Percentiles rank a stretch among this genome's conserved stretches.
phyloP scores from a whole-genome alignment of 2,888 invertebrate species.

The Entomobrya proxima region DNA sequence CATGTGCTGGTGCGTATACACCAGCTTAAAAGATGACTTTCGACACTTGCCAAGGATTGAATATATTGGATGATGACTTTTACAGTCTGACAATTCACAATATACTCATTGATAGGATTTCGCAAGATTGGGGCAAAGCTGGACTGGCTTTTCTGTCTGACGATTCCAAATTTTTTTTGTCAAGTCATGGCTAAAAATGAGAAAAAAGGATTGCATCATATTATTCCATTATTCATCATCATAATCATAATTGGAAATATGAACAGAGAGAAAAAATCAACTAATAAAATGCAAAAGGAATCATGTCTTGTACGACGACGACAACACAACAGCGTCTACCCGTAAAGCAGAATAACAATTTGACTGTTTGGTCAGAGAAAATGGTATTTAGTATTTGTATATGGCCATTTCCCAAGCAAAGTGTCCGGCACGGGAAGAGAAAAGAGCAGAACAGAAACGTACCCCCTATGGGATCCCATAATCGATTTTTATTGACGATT shows the following conservation, averaged over 20 bases:
- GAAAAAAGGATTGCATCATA: conserved; percentile 56
- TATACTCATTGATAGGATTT: conserved; percentile 20
- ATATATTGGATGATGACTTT: not conserved
- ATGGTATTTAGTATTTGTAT: not conserved
- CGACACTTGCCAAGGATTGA: conserved; percentile 17
- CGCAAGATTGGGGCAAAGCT: conserved; percentile 19
- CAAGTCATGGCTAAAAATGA: conserved; percentile 73
- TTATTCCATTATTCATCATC: conserved; percentile 36
- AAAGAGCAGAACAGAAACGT: conserved; percentile 1
- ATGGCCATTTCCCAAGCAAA: conserved; percentile 28
- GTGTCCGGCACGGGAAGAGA: conserved; percentile 38
- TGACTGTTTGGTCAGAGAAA: no score
- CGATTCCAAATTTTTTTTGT: conserved; percentile 66
- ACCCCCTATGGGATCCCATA: conserved; percentile 71
- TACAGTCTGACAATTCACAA: not conserved
- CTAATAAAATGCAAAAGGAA: conserved; percentile 12
- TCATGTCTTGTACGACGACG: not conserved
- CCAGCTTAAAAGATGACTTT: conserved; percentile 42
- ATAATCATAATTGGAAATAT: conserved; percentile 28
- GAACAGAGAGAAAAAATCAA: not conserved
- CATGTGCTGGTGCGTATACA: not conserved
- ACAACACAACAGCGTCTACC: not conserved
- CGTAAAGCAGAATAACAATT: no score
- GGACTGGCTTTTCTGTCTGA: not conserved
- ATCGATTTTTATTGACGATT: conserved; percentile 76